Evolutionary conservation across 1,140 invertebrate species (phyloP), one percentile per base, ranked within the genome.

Genomic region (Neelides sp.): DNA sequence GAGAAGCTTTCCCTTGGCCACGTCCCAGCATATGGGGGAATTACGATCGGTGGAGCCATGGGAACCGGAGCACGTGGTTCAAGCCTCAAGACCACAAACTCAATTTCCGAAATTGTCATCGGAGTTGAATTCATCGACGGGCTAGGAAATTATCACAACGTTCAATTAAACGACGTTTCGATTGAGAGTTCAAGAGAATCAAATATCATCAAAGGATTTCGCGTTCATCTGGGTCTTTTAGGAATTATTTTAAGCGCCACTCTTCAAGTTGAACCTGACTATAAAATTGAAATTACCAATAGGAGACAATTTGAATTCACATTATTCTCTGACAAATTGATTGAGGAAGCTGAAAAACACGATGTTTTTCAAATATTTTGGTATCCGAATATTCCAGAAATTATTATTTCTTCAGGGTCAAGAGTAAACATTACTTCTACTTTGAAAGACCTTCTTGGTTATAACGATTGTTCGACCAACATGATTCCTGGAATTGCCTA

Each of bases 21-120:
- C 19, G 13, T 46, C 12, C 43, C 43, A 4, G 20, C 43, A 4
- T 46, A 12, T 19, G 24, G 24, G 7, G 43, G 43, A 10, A 46
- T 46, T 28, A 30, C 43, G 4, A 30, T 46, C 13, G 43, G 43
- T 4, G 43, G 43, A 4, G 43, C 43, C 7, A 46, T 46, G 4
- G 43, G 43, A 4, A 46, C 43, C 19, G 43, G 43, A 5, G 43
- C 43, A 3, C 43, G 34, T 19, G 43, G 43, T 3, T 46, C 43
- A 15, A 30, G 26, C n/a, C 28, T 46, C 4, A 8, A 8, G 3
- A 24, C 28, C 27, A 13, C 23, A 8, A 19, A 24, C 5, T 8
- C 43, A 10, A 8, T 46, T 7, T 46, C 43, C 4, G 43, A 46
- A n/a, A n/a, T n/a, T n/a, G n/a, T n/a, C n/a, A 15, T 43, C 15